These are phyloP conservation scores for Cnemophilus loriae DNA, from an alignment of 2,113 vertebrate species.

Conservation along the genomic window DNA sequence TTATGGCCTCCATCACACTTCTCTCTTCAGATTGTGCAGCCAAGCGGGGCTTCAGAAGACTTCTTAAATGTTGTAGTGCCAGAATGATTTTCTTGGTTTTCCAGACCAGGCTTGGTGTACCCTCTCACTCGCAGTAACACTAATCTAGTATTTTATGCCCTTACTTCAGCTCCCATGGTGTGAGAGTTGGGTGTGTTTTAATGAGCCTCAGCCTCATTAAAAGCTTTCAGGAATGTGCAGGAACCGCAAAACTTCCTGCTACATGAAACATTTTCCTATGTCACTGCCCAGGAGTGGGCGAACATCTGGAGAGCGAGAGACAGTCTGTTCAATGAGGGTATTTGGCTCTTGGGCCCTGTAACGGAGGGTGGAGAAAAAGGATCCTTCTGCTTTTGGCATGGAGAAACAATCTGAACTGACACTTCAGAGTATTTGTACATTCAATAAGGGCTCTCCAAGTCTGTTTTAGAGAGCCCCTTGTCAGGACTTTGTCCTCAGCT, in stretches of 20 bases:
- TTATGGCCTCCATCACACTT: background rate
- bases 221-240: slow-evolving; percentile 28
- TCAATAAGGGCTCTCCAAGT: background rate
- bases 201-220: slow-evolving; percentile 32
- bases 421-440: background rate
- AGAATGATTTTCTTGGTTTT: background rate
- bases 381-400: background rate
- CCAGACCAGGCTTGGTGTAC: background rate
- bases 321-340: background rate
- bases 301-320: slow-evolving; percentile 14
- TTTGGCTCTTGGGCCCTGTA: background rate
- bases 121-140: background rate
- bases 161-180: background rate
- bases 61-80: background rate
- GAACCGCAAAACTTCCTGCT: slow-evolving; percentile 1
- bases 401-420: background rate
- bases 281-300: slow-evolving; percentile 45
- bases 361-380: background rate
- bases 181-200: slow-evolving; percentile 39
- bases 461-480: background rate
- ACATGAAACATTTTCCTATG: slow-evolving; percentile 34
- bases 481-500: background rate
- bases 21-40: background rate
- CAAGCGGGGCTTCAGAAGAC: background rate
- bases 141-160: slow-evolving; percentile 23